Evolutionary conservation across 2,797 vertebrate species (phyloP).

Genomic region (Phrynocephalus forsythii): DNA sequence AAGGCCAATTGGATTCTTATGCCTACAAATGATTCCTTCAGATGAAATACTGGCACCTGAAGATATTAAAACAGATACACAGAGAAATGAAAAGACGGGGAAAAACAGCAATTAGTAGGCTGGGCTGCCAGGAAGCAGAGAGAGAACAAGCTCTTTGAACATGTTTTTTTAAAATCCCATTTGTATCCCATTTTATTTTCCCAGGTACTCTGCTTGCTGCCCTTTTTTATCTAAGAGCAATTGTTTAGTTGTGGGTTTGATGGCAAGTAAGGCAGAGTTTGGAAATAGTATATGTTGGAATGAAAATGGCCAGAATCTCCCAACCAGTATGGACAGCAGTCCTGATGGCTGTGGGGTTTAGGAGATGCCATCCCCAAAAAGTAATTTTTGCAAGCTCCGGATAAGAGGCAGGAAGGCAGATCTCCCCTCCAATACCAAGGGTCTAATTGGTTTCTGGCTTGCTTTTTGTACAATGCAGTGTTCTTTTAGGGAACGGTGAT

Average conservation of each 20-base stretch:
- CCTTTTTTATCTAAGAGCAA: background rate
- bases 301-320: no score
- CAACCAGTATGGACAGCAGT: no score
- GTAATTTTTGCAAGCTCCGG: no score
- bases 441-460: no score
- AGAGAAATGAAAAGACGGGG: background rate
- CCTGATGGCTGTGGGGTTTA: no score
- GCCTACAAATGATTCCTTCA: constrained; percentile 41
- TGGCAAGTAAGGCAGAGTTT: no score
- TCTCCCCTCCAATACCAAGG: background rate
- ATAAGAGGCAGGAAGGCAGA: background rate
- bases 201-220: background rate
- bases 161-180: background rate
- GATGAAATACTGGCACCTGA: constrained; percentile 36
- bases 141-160: background rate
- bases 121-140: background rate
- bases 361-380: no score
- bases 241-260: background rate
- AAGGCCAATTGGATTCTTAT: no score
- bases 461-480: background rate
- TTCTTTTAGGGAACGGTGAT: background rate
- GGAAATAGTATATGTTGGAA: no score
- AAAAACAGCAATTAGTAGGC: background rate
- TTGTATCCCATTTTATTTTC: background rate
- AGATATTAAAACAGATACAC: background rate